Evolutionary conservation across 2,888 invertebrate species (phyloP).

Genomic region (Drosophila rellima): DNA sequence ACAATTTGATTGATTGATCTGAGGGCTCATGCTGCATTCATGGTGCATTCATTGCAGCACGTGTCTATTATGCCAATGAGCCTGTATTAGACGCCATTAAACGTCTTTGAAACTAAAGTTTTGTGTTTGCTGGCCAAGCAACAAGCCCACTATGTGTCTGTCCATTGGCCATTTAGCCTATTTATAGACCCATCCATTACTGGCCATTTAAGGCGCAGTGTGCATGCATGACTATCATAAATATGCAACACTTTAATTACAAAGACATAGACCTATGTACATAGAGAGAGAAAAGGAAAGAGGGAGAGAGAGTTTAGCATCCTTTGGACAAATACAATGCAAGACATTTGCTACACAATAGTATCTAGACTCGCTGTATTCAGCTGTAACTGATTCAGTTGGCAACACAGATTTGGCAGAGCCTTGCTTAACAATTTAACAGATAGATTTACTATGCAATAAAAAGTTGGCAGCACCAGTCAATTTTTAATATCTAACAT

Average conservation of each 20-base stretch:
- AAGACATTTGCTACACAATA: conserved; percentile 4
- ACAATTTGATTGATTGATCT: conserved; percentile 64
- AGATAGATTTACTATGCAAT: not conserved
- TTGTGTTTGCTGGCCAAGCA: conserved; percentile 1
- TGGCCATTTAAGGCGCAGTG: conserved; percentile 46
- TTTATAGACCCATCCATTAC: conserved; percentile 49
- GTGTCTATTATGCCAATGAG: conserved; percentile 74
- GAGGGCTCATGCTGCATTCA: conserved; percentile 13
- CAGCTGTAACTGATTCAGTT: not conserved
- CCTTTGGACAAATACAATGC: conserved; percentile 6
- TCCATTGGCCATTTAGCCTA: conserved; percentile 29
- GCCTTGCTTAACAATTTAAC: not conserved
- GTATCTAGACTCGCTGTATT: conserved; percentile 16
- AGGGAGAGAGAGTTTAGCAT: conserved; percentile 1
- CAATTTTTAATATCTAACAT: not conserved
- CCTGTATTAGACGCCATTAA: conserved; percentile 68
- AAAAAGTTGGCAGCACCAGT: no score
- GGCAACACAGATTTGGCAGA: not conserved
- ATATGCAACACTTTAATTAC: conserved; percentile 75
- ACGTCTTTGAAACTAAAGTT: conserved; percentile 14
- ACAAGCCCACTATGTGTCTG: not conserved
- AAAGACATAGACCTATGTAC: conserved; percentile 15
- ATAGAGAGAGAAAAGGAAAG: not conserved
- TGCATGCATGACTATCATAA: conserved; percentile 70
- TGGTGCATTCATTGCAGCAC: conserved; percentile 49